These are phyloP conservation scores for Chrysolina oricalcia DNA, from an alignment of 2,888 invertebrate genomes.

Conservation along the genomic window DNA sequence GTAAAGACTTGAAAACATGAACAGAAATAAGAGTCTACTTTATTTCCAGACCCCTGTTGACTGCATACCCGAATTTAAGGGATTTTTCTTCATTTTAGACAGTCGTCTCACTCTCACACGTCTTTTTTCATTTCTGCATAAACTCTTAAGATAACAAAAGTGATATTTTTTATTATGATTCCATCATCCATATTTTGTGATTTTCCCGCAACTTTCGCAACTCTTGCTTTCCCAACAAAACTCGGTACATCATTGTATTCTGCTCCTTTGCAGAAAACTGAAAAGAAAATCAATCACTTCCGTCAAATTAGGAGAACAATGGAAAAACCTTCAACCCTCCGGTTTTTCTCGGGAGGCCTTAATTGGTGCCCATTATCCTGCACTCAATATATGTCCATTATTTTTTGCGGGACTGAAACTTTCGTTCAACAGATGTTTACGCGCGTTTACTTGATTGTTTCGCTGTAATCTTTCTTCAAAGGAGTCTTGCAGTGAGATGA, in stretches of 20 bases:
- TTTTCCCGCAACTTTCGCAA: too few species aligned
- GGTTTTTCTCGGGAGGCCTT: constrained; percentile 47
- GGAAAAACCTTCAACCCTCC: constrained; percentile 47
- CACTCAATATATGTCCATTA: constrained; percentile 54
- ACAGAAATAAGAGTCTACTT: too few species aligned
- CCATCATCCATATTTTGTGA: too few species aligned
- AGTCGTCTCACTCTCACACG: too few species aligned
- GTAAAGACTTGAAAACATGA: too few species aligned
- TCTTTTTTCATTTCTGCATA: too few species aligned
- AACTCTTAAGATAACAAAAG: too few species aligned
- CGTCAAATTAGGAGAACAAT: constrained; percentile 52
- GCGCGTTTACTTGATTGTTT: constrained; percentile 39
- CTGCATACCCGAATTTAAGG: too few species aligned
- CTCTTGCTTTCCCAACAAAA: not conserved
- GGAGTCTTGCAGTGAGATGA: not conserved
- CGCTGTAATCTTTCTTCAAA: not conserved
- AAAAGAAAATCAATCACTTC: constrained; percentile 54
- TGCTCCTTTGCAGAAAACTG: constrained; percentile 32
- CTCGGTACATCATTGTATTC: not conserved
- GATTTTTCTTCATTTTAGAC: too few species aligned
- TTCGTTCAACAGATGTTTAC: constrained; percentile 45
- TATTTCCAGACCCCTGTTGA: too few species aligned
- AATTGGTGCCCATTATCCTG: constrained; percentile 56
- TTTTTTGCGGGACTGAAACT: constrained; percentile 50
- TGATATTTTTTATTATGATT: too few species aligned